Evolutionary conservation across 2,888 invertebrate species (phyloP).

Genomic region (Holacanthella duospinosa): DNA sequence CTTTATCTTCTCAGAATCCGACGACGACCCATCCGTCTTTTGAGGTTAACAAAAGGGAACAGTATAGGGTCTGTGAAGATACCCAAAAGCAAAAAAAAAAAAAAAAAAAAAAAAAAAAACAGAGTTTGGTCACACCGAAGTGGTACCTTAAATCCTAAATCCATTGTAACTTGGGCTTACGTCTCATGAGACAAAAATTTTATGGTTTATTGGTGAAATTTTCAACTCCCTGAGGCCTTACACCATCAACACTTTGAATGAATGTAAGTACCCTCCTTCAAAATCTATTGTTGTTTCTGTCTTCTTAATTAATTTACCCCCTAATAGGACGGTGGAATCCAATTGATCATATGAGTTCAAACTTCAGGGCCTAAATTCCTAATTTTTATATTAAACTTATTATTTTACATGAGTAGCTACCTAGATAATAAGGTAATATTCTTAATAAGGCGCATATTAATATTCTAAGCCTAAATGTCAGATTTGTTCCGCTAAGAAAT

Average conservation of each 20-base stretch:
- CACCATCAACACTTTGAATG: background rate
- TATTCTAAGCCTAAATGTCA: too few species aligned
- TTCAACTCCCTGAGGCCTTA: background rate
- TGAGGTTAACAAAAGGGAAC: background rate
- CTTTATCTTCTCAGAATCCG: conserved; percentile 3
- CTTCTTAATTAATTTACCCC: background rate
- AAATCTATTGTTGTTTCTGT: background rate
- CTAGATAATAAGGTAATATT: too few species aligned
- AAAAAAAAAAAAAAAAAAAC: background rate
- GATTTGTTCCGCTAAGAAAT: too few species aligned
- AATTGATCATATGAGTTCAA: too few species aligned
- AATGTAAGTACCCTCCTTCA: background rate
- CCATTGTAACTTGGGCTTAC: background rate
- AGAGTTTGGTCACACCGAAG: background rate
- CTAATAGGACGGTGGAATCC: background rate
- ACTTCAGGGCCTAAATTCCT: too few species aligned
- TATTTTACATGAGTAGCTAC: too few species aligned
- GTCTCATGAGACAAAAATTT: background rate
- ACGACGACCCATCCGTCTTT: background rate
- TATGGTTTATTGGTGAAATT: background rate
- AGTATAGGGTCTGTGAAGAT: background rate
- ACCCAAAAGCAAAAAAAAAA: background rate
- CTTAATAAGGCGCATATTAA: too few species aligned
- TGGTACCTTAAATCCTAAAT: background rate
- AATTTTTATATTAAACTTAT: too few species aligned